phyloP scores from a whole-genome alignment of 2,797 vertebrate genomes.

The Choloepus didactylus region DNA sequence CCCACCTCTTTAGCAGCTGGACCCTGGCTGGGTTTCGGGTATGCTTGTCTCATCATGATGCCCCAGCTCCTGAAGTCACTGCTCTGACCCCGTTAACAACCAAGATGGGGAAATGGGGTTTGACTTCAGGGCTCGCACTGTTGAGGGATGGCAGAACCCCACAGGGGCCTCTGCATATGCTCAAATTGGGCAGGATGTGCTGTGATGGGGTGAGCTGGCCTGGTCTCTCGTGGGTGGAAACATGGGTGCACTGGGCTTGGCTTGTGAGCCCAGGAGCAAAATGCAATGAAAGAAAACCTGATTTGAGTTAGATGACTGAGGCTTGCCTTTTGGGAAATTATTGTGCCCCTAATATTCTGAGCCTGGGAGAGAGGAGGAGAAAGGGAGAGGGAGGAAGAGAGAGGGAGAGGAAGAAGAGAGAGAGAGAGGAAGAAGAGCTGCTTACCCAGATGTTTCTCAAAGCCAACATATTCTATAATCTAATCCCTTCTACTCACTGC shows the following conservation, averaged over 20 bases:
- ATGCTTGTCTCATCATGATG: not conserved
- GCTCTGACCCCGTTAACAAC: not conserved
- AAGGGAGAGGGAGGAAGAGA: not conserved
- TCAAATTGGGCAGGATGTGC: accelerated
- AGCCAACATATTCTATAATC: not conserved
- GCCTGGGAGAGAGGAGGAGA: not conserved
- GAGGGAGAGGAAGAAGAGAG: not conserved
- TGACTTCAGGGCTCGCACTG: not conserved
- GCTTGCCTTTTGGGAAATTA: slow-evolving; percentile 41
- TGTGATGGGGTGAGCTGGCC: not conserved
- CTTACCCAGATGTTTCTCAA: not conserved
- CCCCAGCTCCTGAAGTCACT: not conserved
- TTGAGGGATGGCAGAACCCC: not conserved
- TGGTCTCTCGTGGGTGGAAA: not conserved
- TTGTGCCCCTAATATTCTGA: not conserved
- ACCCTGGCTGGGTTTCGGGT: not conserved
- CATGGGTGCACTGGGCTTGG: not conserved
- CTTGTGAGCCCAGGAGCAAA: not conserved
- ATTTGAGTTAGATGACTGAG: not conserved
- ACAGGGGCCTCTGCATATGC: not conserved
- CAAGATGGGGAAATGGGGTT: not conserved
- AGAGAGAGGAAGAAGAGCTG: not conserved
- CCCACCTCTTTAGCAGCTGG: not conserved
- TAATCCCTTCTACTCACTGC: not conserved
- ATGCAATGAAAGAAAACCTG: slow-evolving; percentile 42